A percentile compares a stretch with the other conserved stretches of the same genome.
Conservation (phyloP, 2,888 invertebrate genomes). For the Apamea crenata region DNA sequence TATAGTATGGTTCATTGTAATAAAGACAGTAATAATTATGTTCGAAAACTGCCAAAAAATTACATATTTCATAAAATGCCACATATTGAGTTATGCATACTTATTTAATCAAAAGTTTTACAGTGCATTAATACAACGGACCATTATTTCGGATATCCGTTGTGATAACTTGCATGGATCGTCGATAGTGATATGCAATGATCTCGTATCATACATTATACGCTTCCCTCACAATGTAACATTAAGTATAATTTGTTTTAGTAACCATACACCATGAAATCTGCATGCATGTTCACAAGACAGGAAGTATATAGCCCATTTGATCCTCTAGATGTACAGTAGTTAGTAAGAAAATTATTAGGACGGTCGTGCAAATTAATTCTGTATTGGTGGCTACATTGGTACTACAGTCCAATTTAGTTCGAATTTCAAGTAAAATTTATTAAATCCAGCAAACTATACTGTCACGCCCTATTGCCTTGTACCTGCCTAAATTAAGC, state of each 20-base stretch:
- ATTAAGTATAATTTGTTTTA: slow-evolving; percentile 25
- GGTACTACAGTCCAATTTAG: background rate
- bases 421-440: background rate
- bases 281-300: slow-evolving; percentile 39
- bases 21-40: background rate
- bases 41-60: background rate
- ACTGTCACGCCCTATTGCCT: background rate
- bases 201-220: slow-evolving; percentile 16
- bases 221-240: slow-evolving; percentile 4
- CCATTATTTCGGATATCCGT: slow-evolving; percentile 49
- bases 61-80: background rate
- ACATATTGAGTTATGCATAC: too few relatives aligned
- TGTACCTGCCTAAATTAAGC: background rate
- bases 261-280: slow-evolving; percentile 32
- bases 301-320: background rate
- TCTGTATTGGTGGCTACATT: too few relatives aligned
- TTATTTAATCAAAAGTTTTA: background rate
- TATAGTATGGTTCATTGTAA: slow-evolving; percentile 24
- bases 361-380: background rate
- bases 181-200: slow-evolving; percentile 43
- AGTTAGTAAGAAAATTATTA: slow-evolving; percentile 19
- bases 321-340: slow-evolving; percentile 16
- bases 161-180: slow-evolving; percentile 41
- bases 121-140: slow-evolving; percentile 26
- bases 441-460: too few relatives aligned